Base-by-base conservation (phyloP, 2,113 vertebrate species). In the Cichladusa arquata region DNA sequence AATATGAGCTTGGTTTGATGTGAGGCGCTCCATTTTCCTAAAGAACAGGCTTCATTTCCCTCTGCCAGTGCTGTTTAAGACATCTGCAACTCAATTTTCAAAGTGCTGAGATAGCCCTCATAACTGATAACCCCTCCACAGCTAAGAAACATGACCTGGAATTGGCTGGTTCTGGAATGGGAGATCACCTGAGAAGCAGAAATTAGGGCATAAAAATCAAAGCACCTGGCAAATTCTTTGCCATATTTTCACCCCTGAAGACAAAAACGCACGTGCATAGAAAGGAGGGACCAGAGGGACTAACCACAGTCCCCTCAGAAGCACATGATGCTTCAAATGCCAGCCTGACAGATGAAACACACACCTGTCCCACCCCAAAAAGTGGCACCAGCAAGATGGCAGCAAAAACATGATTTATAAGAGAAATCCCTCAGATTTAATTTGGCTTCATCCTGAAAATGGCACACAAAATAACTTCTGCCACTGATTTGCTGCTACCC, bases 191-290 rank as follows among this genome's bases (percentile, higher is more conserved):
- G 36, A 57, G 56, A 79, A 20, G 12, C 34, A 76, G 57, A 85
- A 94, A 64, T 42, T 9, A 51, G 5, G 28, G 36, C 2, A 0
- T 20, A 28, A 64, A 54, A 91, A 44, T 13, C 24, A 53, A 77
- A 53, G 38, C 20, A 58, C 7, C 33, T 74, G 56, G 34, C 7
- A 74, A 81, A 48, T 29, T 23, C 47, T 34, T 87, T 14, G 18
- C 14, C 3, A 0, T 12, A 15, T 69, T 88, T 88, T 80, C 58
- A 29, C 12, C 26, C n/a, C 58, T 34, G 60, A 34, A 71, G 40
- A 64, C 7, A 40, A 74, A 34, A 8, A 8, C 3, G 9, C 6
- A 9, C 0, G 0, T 11, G 19, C 24, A 8, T 3, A 29, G 44
- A 62, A 47, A 65, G 28, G 9, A 62, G 34, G 44, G 57, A 45